These are phyloP conservation scores for Spialia ferax DNA, from an alignment of 2,888 invertebrate genomes.

Conservation along the genomic window DNA sequence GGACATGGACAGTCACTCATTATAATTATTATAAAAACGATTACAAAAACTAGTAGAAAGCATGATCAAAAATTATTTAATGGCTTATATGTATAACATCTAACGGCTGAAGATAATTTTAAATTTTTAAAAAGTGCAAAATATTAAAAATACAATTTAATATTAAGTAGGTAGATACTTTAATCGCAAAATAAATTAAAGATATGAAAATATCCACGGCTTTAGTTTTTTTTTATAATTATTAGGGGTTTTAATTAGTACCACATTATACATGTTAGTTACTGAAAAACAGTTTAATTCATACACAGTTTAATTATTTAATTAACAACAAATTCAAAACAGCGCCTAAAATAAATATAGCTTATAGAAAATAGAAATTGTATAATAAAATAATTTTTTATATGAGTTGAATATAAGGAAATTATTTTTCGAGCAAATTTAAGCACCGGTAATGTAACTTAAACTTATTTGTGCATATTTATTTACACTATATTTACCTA, in stretches of 20 bases:
- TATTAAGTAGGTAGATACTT: not conserved
- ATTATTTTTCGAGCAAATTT: constrained; percentile 41
- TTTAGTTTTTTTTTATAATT: not conserved
- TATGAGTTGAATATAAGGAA: constrained; percentile 35
- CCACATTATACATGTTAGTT: constrained; percentile 42
- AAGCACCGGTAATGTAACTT: constrained; percentile 40
- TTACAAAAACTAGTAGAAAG: not conserved
- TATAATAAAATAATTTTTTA: constrained; percentile 26
- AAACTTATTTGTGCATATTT: constrained; percentile 26
- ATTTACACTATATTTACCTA: constrained; percentile 17
- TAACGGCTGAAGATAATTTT: not conserved
- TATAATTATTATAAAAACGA: not conserved
- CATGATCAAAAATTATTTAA: not conserved
- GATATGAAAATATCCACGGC: not conserved
- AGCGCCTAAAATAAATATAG: constrained; percentile 32
- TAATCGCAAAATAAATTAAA: not conserved
- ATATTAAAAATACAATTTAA: not conserved
- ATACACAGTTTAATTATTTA: constrained; percentile 43
- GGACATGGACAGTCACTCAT: not conserved
- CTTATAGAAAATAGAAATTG: not conserved
- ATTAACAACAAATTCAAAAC: constrained; percentile 42
- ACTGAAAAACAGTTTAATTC: constrained; percentile 37
- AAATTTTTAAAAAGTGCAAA: not conserved
- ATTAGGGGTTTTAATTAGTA: constrained; percentile 33
- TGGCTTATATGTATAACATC: not conserved